A percentile compares a stretch with the other conserved stretches of the same genome.
Evolutionary conservation across 2,888 invertebrate genomes (phyloP).

Genomic region (Nymphalis c-album): DNA sequence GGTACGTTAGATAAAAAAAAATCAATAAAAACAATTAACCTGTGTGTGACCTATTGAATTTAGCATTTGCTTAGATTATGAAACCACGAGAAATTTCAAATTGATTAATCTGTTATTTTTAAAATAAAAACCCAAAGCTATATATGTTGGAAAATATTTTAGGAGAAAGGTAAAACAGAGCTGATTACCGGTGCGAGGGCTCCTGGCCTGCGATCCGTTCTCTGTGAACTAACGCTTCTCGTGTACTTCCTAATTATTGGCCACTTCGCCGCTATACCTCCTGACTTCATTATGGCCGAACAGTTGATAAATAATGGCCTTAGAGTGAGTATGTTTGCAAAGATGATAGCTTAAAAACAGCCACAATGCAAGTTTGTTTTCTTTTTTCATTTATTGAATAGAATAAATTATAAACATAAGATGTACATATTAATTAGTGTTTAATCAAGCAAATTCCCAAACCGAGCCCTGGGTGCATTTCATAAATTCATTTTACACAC

Average conservation of each 20-base stretch:
- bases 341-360: too few species aligned
- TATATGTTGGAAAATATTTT: conserved; percentile 23
- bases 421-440: neutral
- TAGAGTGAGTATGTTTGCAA: conserved; percentile 79
- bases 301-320: conserved; percentile 84
- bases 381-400: too few species aligned
- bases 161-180: conserved; percentile 88
- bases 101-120: too few species aligned
- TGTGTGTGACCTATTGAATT: too few species aligned
- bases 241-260: conserved; percentile 93
- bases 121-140: neutral
- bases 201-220: conserved; percentile 89
- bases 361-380: too few species aligned
- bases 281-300: conserved; percentile 89
- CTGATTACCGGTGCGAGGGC: conserved; percentile 86
- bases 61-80: too few species aligned
- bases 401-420: too few species aligned
- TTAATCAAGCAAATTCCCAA: neutral
- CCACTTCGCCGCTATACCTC: conserved; percentile 90
- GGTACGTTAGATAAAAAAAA: conserved; percentile 61
- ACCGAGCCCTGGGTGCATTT: neutral
- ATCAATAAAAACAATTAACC: too few species aligned
- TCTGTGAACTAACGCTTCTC: conserved; percentile 92
- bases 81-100: too few species aligned
- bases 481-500: neutral